phyloP scores from a whole-genome alignment of 2,797 vertebrate species.

The Arnoldichthys spilopterus region DNA sequence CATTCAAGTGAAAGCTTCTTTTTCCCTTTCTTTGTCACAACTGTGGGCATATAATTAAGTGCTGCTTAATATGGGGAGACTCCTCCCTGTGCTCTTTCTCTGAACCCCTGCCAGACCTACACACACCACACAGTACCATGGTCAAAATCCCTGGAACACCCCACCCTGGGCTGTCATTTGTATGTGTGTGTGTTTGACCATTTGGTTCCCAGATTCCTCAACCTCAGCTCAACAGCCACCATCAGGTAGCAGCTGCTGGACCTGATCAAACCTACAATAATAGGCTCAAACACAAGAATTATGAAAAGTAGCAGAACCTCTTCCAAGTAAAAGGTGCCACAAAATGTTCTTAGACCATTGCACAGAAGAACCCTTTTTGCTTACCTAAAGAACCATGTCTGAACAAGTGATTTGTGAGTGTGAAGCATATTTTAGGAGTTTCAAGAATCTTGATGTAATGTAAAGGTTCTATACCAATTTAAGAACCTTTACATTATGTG shows the following conservation, averaged over 20 bases:
- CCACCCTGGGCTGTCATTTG: constrained; percentile 44
- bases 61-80: constrained; percentile 85
- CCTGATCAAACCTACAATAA: background rate
- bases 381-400: no score
- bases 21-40: constrained; percentile 78
- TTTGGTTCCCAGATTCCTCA: constrained; percentile 49
- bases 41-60: constrained; percentile 86
- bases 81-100: constrained; percentile 80
- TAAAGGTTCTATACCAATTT: no score
- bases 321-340: no score
- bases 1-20: constrained; percentile 78
- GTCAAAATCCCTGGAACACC: constrained; percentile 78
- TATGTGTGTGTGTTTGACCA: constrained; percentile 27
- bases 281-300: background rate
- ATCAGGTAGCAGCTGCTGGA: constrained; percentile 7
- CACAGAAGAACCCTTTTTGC: no score
- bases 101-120: constrained; percentile 76
- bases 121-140: constrained; percentile 54
- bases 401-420: no score
- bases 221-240: constrained; percentile 18
- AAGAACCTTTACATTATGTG: no score
- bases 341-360: no score
- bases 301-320: background rate
- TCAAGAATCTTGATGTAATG: no score
- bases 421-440: no score